Conservation (phyloP, 2,888 invertebrate species). For the Cephus nigrinus region DNA sequence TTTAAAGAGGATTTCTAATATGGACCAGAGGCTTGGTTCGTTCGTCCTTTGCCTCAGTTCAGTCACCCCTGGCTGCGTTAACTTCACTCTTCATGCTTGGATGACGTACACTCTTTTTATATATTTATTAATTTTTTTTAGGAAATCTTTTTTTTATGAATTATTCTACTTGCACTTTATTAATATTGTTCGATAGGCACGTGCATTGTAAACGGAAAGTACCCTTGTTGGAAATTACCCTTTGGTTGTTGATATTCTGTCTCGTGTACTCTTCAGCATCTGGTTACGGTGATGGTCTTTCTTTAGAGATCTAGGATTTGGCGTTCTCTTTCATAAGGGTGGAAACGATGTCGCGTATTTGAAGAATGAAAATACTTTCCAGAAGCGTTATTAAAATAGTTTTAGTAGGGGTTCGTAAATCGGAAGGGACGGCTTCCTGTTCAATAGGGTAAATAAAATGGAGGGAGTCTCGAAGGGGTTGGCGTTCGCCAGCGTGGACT, state of each 20-base stretch:
- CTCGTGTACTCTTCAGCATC: background rate
- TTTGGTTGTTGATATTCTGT: background rate
- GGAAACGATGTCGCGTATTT: background rate
- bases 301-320: background rate
- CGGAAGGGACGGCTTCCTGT: background rate
- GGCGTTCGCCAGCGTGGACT: background rate
- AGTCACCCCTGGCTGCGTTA: background rate
- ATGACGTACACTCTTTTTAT: background rate
- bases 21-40: background rate
- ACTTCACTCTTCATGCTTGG: background rate
- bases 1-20: background rate
- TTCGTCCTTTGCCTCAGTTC: background rate
- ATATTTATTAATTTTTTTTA: background rate
- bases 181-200: background rate
- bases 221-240: background rate
- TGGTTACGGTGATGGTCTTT: background rate
- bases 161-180: background rate
- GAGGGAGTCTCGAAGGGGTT: conserved; percentile 7
- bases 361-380: background rate
- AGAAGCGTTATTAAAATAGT: background rate
- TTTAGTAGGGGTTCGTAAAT: background rate
- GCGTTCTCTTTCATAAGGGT: background rate
- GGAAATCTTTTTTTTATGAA: background rate
- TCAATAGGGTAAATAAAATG: background rate
- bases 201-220: background rate